A percentile compares a stretch with the other conserved stretches of the same genome.
Evolutionary conservation across 2,113 vertebrate genomes (phyloP).

Genomic region (Psammodynastes pulverulentus): DNA sequence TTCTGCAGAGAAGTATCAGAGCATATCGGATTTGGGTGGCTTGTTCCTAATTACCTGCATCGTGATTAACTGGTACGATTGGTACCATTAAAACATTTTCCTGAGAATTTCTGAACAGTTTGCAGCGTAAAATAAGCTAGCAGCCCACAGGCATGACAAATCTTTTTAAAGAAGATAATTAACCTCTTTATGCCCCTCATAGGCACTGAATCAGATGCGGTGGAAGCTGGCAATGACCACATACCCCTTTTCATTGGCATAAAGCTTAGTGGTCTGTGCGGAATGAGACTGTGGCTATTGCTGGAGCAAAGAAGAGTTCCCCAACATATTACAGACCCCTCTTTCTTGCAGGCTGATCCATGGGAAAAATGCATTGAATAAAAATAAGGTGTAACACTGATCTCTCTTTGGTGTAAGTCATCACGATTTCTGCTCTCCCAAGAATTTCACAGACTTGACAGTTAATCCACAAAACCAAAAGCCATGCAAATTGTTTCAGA

Average conservation of each 20-base stretch:
- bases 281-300: slow-evolving; percentile 7
- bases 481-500: background rate
- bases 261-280: slow-evolving; percentile 12
- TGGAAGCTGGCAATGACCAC: slow-evolving; percentile 6
- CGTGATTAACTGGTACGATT: slow-evolving; percentile 66
- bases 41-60: slow-evolving; percentile 62
- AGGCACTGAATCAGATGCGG: slow-evolving; percentile 11
- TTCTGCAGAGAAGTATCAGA: slow-evolving; percentile 33
- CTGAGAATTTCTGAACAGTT: slow-evolving; percentile 48
- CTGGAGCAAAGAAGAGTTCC: background rate
- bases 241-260: slow-evolving; percentile 6
- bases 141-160: background rate
- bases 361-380: background rate
- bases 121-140: slow-evolving; percentile 40
- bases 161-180: slow-evolving; percentile 31
- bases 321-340: background rate
- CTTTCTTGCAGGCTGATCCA: background rate
- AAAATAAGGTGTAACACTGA: background rate
- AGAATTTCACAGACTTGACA: background rate
- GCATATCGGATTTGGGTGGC: slow-evolving; percentile 65
- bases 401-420: background rate
- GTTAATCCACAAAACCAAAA: background rate
- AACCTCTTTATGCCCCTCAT: slow-evolving; percentile 14
- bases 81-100: slow-evolving; percentile 54
- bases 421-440: background rate